Evolutionary conservation across 2,113 vertebrate species (phyloP).

Genomic region (Pelvicachromis taeniatus): DNA sequence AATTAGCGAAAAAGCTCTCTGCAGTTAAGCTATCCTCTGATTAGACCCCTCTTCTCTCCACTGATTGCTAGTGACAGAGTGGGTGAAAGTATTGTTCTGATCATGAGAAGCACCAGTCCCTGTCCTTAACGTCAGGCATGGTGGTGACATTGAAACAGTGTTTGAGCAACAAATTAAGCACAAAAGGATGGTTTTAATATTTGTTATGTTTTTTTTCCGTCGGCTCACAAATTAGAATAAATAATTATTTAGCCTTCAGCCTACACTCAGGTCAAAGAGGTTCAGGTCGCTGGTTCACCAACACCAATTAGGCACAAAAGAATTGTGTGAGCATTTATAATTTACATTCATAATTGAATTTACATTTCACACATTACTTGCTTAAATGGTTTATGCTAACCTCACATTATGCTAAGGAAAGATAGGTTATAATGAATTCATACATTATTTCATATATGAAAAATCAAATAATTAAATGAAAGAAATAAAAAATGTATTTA

Average conservation of each 20-base stretch:
- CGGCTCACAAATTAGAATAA: not conserved
- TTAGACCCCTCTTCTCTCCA: slow-evolving; percentile 12
- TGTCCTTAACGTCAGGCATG: slow-evolving; percentile 11
- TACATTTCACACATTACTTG: not conserved
- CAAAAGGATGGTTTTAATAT: not conserved
- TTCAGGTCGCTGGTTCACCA: not conserved
- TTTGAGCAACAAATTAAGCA: not conserved
- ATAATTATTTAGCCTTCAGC: not conserved
- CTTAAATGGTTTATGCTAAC: not conserved
- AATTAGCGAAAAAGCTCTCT: slow-evolving; percentile 13
- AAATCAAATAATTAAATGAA: not conserved
- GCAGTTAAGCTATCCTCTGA: slow-evolving; percentile 30
- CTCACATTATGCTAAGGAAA: not conserved
- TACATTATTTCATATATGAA: not conserved
- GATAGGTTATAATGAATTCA: not conserved
- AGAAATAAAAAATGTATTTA: not conserved
- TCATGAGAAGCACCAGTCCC: slow-evolving; percentile 21
- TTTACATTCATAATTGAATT: not conserved
- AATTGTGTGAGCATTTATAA: not conserved
- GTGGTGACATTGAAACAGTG: not conserved
- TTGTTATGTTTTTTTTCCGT: not conserved
- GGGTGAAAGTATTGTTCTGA: slow-evolving; percentile 36
- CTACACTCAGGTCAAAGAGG: slow-evolving; percentile 13
- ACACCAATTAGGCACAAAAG: slow-evolving; percentile 1
- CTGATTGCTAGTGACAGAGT: slow-evolving; percentile 38